Evolutionary conservation across 2,888 invertebrate species (phyloP).

Genomic region (Dusona sp.): DNA sequence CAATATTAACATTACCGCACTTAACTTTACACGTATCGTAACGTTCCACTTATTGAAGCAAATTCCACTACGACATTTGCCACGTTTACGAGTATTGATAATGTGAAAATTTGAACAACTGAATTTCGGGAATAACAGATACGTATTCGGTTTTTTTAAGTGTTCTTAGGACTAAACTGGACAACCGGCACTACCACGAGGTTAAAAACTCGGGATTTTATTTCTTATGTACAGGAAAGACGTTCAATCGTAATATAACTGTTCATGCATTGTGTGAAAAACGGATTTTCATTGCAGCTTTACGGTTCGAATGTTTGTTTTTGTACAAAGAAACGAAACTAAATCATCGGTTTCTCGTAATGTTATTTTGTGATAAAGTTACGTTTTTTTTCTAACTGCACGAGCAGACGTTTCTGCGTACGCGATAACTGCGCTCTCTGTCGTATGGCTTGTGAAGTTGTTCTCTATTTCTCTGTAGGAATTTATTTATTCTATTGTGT

Average conservation of each 20-base stretch:
- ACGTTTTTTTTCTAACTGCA: background rate
- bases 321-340: background rate
- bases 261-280: background rate
- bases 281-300: background rate
- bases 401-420: background rate
- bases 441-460: background rate
- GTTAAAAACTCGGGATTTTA: background rate
- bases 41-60: background rate
- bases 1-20: slow-evolving; percentile 25
- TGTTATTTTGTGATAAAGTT: slow-evolving; percentile 4
- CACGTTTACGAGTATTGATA: background rate
- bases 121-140: background rate
- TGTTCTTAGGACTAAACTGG: background rate
- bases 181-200: background rate
- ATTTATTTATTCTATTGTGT: no score
- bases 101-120: background rate
- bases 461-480: background rate
- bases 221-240: background rate
- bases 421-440: background rate
- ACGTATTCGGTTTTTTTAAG: background rate
- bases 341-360: background rate
- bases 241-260: background rate
- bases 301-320: background rate
- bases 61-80: background rate
- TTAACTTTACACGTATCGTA: background rate